These are phyloP conservation scores for Mayetiola destructor DNA, from an alignment of 2,888 invertebrate species.

Conservation along the genomic window DNA sequence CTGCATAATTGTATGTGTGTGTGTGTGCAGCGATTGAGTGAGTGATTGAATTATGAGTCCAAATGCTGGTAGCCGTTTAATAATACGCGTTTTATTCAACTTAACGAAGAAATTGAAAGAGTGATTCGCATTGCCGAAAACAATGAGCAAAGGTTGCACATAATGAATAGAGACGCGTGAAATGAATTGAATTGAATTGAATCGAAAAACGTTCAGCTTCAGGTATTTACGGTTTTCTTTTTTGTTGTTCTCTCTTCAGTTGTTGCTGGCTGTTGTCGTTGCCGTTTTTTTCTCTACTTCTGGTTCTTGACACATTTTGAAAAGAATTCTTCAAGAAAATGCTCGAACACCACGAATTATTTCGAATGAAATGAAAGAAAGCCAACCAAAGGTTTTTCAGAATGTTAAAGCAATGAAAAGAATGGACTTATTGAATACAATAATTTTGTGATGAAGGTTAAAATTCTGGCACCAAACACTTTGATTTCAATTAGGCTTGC, in stretches of 20 bases:
- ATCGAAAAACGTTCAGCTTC: conserved; percentile 8
- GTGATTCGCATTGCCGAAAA: not conserved
- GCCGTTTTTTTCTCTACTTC: not conserved
- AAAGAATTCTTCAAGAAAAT: not conserved
- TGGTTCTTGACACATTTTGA: not conserved
- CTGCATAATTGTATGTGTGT: not conserved
- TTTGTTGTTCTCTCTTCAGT: not conserved
- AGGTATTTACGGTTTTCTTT: not conserved
- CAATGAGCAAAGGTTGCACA: conserved; percentile 3
- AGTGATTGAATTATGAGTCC: conserved; percentile 1
- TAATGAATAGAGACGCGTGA: conserved; percentile 11
- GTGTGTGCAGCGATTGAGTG: not conserved
- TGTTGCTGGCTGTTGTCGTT: not conserved
- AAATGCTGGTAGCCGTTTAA: conserved; percentile 9
- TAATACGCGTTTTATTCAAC: too few species aligned
- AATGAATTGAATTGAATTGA: conserved; percentile 10
- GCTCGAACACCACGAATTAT: not conserved
- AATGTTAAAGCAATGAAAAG: not conserved
- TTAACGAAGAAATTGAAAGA: too few species aligned
- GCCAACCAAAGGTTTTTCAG: too few species aligned
- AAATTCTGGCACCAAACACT: conserved; percentile 12
- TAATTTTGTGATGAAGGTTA: conserved; percentile 9
- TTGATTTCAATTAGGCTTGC: conserved; percentile 4
- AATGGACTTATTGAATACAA: not conserved
- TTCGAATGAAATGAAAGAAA: not conserved